Evolutionary conservation across 2,797 vertebrate genomes (phyloP), one percentile per base, ranked within the genome.

Genomic region (Gymnocypris eckloni): DNA sequence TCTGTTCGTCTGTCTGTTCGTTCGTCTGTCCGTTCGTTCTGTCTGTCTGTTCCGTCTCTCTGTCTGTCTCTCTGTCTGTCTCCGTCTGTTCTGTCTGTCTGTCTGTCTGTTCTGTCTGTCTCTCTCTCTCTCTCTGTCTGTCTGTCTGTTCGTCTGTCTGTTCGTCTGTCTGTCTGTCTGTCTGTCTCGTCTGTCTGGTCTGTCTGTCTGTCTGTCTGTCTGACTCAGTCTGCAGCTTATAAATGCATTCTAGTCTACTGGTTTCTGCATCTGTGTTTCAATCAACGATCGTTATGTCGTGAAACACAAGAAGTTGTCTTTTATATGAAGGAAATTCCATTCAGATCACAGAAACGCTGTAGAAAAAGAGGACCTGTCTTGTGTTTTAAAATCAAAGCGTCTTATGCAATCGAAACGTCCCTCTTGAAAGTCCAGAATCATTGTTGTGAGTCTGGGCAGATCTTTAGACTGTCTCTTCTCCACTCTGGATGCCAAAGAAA

Each of bases 401-500:
- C 56, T 64, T 59, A 20, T 73, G 81, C 75, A 66, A 56, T 72
- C 15, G n/a, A 76, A 71, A 61, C 20, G 52, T 78, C 54, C n/a
- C 37, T 8, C 69, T 54, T n/a, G 70, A 56, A 81, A 48, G n/a
- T 9, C 50, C 41, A 6, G 52, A 39, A 43, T 56, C 73, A 52
- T 71, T 48, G 50, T 61, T 52, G 70, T 59, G 61, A 33, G 72
- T 72, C 85, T 86, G 80, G 85, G 78, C 69, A 75, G 45, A 81
- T 87, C 83, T 84, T 82, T 22, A 59, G 39, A 11, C 41, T 4
- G 50, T 28, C 15, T 41, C n/a, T n/a, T 78, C 73, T 73, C 45
- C 20, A 28, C n/a, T 43, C 64, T 37, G n/a, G 72, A 66, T 67
- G 84, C 77, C 61, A 70, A 43, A 33, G 71, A 10, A 33, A 28